Base-by-base conservation (phyloP, 2,888 invertebrate species). In the Callimorpha dominula region DNA sequence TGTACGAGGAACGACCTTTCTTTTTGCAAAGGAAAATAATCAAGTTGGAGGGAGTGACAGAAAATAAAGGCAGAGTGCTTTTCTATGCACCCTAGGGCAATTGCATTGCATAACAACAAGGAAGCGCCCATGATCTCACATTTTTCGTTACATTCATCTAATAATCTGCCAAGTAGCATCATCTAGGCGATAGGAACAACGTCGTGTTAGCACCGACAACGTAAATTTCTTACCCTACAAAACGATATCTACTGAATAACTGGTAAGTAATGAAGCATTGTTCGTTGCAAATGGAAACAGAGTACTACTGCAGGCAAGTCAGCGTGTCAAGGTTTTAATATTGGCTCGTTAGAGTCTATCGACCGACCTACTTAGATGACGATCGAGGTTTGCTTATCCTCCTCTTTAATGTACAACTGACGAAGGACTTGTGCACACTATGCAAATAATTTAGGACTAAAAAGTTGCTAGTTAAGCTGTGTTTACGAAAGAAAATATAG, bases 271-370 rank as follows among this genome's bases (percentile, higher is more conserved):
- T 60, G 31, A 60, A 31, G 20, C 6, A 20, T 15, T 49, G 12
- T 65, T 31, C 46, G 31, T 50, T 40, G 54, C 50, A 46, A 65
- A 42, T 2, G n/a, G 14, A 17, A 60, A 46, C 50, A 46, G 71
- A 63, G 71, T 71, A 72, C 14, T 62, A 77, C 12, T 70, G 69
- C 72, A 71, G 68, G 64, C 68, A 50, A 72, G 74, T 74, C 62
- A 71, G 52, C 72, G 69, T 85, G 83, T 79, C 85, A 83, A 83
- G 83, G 83, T 63, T 72, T 40, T 15, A 14, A 20, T 43, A 77
- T 72, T 80, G 76, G 78, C 67, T 77, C 66, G 68, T 42, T 74
- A 40, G 66, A 7, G 60, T 60, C 49, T 80, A 82, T 82, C 72
- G 83, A 82, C 60, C 76, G 82, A 80, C 82, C 83, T 73, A 84